phyloP scores from a whole-genome alignment of 2,113 vertebrate genomes.

The Phaethon lepturus region DNA sequence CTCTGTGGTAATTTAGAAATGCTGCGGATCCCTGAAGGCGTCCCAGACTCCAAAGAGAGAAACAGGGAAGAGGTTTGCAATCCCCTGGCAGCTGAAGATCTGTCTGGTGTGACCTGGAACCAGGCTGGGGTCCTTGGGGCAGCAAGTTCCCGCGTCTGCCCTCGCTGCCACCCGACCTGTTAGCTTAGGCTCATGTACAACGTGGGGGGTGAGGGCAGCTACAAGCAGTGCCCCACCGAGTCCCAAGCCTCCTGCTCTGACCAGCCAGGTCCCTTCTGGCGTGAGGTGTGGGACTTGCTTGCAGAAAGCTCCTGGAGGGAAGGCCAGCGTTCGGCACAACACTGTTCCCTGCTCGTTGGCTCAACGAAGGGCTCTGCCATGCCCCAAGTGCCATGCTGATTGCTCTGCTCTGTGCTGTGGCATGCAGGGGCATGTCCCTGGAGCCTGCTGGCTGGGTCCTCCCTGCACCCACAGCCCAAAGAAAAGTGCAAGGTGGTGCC shows the following conservation, averaged over 20 bases:
- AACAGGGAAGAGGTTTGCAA: background rate
- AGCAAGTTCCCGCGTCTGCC: background rate
- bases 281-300: background rate
- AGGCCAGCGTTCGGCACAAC: background rate
- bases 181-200: background rate
- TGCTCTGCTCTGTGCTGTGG: background rate
- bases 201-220: background rate
- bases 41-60: background rate
- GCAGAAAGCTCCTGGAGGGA: background rate
- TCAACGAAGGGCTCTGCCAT: background rate
- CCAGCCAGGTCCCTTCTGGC: background rate
- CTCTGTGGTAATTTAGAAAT: background rate
- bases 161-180: background rate
- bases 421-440: background rate
- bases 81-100: background rate
- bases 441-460: background rate
- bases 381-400: rapidly evolving
- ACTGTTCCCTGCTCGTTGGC: background rate
- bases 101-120: background rate
- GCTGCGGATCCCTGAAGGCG: background rate
- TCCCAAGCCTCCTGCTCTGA: background rate
- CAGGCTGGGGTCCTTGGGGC: background rate
- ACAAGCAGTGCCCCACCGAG: rapidly evolving
- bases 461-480: background rate
- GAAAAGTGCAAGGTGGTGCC: background rate